phyloP scores from a whole-genome alignment of 2,113 vertebrate genomes.

The Formicarius rufipectus region DNA sequence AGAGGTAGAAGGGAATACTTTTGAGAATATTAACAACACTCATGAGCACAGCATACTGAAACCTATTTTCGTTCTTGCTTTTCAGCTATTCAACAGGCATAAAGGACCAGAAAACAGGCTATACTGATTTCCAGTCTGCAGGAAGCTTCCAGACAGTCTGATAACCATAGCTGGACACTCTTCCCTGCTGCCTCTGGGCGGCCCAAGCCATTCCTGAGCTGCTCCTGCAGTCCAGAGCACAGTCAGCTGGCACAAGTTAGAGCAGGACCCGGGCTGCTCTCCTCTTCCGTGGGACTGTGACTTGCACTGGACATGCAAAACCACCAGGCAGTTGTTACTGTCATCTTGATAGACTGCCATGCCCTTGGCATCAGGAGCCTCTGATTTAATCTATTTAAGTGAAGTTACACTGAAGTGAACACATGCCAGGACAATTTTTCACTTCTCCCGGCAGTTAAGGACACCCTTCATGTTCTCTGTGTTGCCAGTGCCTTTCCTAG shows the following conservation, averaged over 20 bases:
- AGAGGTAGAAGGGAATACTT: background rate
- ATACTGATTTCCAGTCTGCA: background rate
- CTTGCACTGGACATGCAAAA: background rate
- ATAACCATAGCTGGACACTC: background rate
- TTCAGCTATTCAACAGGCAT: background rate
- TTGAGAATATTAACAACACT: background rate
- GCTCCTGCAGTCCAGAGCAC: background rate
- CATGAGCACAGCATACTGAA: background rate
- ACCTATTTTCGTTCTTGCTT: background rate
- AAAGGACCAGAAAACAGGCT: background rate
- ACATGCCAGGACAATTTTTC: background rate
- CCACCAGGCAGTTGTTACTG: background rate
- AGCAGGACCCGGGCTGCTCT: background rate
- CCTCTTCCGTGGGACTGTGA: background rate
- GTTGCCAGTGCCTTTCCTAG: background rate
- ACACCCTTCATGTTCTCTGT: background rate
- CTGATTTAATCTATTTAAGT: constrained; percentile 13
- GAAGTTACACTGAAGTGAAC: background rate
- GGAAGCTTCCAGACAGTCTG: background rate
- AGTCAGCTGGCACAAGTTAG: background rate
- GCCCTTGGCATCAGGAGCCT: background rate
- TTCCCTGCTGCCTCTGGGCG: background rate
- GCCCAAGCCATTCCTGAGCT: background rate
- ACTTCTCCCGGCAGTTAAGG: background rate
- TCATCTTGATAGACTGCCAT: background rate